phyloP scores from a whole-genome alignment of 2,797 vertebrate genomes.

The Urophycis tenuis region DNA sequence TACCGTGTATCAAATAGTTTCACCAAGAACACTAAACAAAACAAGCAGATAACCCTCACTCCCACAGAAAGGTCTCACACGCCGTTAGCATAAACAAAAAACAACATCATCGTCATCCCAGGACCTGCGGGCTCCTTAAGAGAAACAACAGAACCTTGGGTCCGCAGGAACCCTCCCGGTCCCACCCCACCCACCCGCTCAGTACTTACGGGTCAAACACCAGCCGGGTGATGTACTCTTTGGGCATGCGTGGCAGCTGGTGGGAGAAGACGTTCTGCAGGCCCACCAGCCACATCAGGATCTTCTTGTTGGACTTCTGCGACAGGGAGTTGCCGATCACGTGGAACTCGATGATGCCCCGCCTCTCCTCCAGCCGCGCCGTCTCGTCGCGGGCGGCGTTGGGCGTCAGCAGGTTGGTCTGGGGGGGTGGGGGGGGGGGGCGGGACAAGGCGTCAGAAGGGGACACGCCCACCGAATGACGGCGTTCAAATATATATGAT shows the following conservation, averaged over 20 bases:
- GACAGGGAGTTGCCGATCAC: slow-evolving; percentile 96
- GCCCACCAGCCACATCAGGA: slow-evolving; percentile 96
- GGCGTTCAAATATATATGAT: background rate
- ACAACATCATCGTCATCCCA: too few species aligned
- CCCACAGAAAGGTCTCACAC: too few species aligned
- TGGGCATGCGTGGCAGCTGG: slow-evolving; percentile 97
- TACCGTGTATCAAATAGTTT: too few species aligned
- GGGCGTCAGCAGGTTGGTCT: slow-evolving; percentile 92
- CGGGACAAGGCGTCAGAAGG: background rate
- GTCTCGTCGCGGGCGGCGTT: slow-evolving; percentile 95
- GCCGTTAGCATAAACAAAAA: too few species aligned
- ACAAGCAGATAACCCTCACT: too few species aligned
- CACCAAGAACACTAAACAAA: too few species aligned
- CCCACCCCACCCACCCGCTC: too few species aligned
- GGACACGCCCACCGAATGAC: background rate
- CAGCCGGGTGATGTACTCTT: slow-evolving; percentile 97
- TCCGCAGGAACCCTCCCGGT: too few species aligned
- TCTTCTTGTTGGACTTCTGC: slow-evolving; percentile 96
- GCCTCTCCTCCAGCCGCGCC: slow-evolving; percentile 88
- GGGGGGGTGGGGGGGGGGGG: background rate
- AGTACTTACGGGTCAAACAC: slow-evolving; percentile 91
- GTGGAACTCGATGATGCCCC: slow-evolving; percentile 97
- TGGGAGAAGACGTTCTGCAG: slow-evolving; percentile 98
- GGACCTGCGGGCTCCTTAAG: too few species aligned
- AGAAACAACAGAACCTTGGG: too few species aligned